phyloP scores from a whole-genome alignment of 2,113 vertebrate species.

The Mandrillus leucophaeus region DNA sequence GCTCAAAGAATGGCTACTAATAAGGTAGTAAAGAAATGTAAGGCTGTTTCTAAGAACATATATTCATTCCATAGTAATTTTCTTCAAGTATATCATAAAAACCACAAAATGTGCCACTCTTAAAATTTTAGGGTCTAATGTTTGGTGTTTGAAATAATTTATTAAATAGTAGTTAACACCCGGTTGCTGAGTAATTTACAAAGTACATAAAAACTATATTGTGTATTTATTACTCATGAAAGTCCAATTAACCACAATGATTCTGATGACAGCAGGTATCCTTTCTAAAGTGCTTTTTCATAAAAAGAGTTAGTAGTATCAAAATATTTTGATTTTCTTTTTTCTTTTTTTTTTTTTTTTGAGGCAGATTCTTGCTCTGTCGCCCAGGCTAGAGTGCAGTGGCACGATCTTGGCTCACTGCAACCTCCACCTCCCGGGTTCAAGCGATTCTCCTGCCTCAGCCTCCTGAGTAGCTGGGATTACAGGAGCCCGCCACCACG shows the following conservation, averaged over 20 bases:
- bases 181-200: background rate
- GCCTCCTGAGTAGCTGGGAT: no score
- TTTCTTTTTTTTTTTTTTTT: no score
- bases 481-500: no score
- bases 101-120: background rate
- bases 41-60: background rate
- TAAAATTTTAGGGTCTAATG: background rate
- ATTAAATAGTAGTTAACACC: background rate
- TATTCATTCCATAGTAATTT: slow-evolving; percentile 26
- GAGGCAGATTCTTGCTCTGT: no score
- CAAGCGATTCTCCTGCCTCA: no score
- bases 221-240: background rate
- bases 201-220: background rate
- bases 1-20: background rate
- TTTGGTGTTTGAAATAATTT: background rate
- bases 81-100: background rate
- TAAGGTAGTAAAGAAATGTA: background rate
- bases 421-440: no score
- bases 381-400: no score
- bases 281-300: background rate
- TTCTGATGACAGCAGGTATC: background rate
- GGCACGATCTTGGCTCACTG: no score
- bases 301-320: background rate
- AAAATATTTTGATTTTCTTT: background rate
- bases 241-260: background rate